phyloP scores from a whole-genome alignment of 2,113 vertebrate genomes.

The Cyprichromis sp. region DNA sequence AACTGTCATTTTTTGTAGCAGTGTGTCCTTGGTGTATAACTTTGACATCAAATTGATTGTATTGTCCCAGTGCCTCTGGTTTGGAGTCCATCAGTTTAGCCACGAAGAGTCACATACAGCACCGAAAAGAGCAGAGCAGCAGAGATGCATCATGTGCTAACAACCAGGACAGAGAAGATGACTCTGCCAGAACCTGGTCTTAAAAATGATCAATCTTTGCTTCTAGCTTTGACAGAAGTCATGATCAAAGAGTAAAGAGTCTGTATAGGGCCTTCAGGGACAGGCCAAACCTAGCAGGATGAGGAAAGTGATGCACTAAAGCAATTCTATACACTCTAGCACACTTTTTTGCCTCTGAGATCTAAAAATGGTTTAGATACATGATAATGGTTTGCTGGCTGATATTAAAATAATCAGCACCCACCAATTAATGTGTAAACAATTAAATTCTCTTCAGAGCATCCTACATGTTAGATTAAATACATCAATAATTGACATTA shows the following conservation, averaged over 20 bases:
- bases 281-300: not conserved
- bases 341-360: not conserved
- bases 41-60: not conserved
- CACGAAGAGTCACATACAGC: not conserved
- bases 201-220: conserved; percentile 23
- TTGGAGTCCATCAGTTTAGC: not conserved
- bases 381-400: not conserved
- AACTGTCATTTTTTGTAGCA: not conserved
- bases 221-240: conserved; percentile 9
- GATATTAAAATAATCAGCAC: not conserved
- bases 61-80: not conserved
- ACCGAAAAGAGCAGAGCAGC: not conserved
- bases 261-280: not conserved
- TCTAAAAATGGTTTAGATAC: not conserved
- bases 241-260: conserved; percentile 6
- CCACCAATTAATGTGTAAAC: not conserved
- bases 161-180: conserved; percentile 3
- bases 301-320: not conserved
- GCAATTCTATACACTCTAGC: not conserved
- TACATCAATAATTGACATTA: not conserved
- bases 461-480: not conserved
- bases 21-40: not conserved
- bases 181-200: not conserved
- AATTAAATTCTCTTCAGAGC: not conserved
- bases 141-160: conserved; percentile 31